Percentiles rank a stretch among this genome's conserved stretches.
Conservation (phyloP, 1,140 invertebrate genomes). For the Lordiphosa collinella region DNA sequence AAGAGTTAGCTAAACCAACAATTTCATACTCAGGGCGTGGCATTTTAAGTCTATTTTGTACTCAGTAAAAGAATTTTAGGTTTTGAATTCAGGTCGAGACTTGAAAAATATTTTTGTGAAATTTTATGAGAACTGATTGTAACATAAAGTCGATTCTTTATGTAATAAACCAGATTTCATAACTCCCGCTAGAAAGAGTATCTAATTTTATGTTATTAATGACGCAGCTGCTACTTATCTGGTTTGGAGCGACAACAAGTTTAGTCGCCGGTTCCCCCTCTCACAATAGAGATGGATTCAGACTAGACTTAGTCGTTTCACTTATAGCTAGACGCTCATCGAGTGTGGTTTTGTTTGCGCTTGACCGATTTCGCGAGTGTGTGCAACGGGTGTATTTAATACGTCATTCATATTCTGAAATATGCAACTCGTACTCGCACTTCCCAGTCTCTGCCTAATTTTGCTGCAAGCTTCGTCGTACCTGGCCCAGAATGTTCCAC, state of each 20-base stretch:
- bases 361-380: neutral
- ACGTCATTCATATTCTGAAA: conserved; percentile 10
- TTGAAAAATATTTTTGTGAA: too few relatives aligned
- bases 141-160: too few relatives aligned
- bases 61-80: too few relatives aligned
- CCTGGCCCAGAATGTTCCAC: conserved; percentile 33
- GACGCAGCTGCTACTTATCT: neutral
- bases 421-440: conserved; percentile 1
- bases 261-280: conserved; percentile 1
- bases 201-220: neutral
- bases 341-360: conserved; percentile 23
- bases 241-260: neutral
- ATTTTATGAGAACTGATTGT: too few relatives aligned
- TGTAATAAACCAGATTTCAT: neutral
- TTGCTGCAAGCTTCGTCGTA: neutral
- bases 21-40: too few relatives aligned
- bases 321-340: conserved; percentile 32
- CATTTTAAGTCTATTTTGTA: too few relatives aligned
- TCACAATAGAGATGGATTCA: conserved; percentile 13
- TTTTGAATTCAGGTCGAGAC: too few relatives aligned
- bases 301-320: conserved; percentile 17
- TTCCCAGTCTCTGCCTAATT: conserved; percentile 15
- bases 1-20: too few relatives aligned
- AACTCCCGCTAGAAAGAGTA: conserved; percentile 16
- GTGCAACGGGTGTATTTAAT: conserved; percentile 11